Percentiles rank a stretch among this genome's conserved stretches.
phyloP scores from a whole-genome alignment of 2,797 vertebrate species.

The Gambusia yucatana region DNA sequence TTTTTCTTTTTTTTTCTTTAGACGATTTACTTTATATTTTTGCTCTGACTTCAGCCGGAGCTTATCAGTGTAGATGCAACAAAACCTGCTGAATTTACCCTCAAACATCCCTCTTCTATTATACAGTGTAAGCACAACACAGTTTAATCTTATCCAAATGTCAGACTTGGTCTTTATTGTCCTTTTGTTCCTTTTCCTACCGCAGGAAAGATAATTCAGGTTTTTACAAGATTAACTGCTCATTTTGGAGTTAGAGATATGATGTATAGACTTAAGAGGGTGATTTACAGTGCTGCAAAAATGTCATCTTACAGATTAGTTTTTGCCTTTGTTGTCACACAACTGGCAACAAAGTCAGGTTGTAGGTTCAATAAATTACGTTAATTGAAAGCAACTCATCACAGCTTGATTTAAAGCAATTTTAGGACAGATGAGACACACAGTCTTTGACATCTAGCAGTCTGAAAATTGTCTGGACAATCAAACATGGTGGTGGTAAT shows the following conservation, averaged over 20 bases:
- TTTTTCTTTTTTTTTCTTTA: background rate
- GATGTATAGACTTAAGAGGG: too few relatives aligned
- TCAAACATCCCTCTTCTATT: background rate
- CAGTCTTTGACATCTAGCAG: background rate
- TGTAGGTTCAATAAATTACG: background rate
- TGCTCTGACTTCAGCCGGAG: background rate
- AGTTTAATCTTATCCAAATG: background rate
- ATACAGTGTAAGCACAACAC: background rate
- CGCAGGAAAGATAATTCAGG: background rate
- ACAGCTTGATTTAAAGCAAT: background rate
- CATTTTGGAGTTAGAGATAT: background rate
- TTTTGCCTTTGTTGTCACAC: background rate
- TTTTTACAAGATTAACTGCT: background rate
- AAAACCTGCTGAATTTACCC: background rate
- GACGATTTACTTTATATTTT: background rate
- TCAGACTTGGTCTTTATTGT: background rate
- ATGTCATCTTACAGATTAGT: background rate
- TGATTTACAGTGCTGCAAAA: background rate
- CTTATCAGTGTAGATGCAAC: slow-evolving; percentile 8
- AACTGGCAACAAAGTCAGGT: background rate
- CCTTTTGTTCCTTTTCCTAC: background rate
- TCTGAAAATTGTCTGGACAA: background rate
- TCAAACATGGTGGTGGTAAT: too few relatives aligned
- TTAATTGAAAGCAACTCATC: background rate
- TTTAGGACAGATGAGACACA: background rate